A percentile compares a stretch with the other conserved stretches of the same genome.
Conservation (phyloP, 2,113 vertebrate species). For the Eulemur rufifrons region DNA sequence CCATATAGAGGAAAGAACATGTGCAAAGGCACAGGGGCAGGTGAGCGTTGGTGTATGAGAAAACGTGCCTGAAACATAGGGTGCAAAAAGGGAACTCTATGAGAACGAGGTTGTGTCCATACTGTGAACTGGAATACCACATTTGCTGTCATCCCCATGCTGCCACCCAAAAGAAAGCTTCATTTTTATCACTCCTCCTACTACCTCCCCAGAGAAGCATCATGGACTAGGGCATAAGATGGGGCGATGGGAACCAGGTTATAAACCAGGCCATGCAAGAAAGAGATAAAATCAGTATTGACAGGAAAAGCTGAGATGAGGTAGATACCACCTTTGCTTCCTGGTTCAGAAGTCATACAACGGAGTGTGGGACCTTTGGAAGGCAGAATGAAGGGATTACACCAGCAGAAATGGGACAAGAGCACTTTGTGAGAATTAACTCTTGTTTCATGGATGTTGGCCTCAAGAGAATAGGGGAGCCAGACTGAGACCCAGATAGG, state of each 20-base stretch:
- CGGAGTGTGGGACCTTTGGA: background rate
- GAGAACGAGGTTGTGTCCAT: background rate
- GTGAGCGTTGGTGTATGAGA: background rate
- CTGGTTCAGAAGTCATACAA: background rate
- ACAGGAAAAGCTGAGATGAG: background rate
- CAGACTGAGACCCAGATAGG: background rate
- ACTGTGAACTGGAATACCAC: background rate
- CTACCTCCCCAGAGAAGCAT: background rate
- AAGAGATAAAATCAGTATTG: background rate
- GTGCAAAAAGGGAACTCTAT: background rate
- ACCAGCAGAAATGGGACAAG: slow-evolving; percentile 31
- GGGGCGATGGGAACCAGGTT: background rate
- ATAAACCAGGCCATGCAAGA: background rate
- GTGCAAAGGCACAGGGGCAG: background rate
- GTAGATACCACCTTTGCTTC: background rate
- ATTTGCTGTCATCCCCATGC: background rate
- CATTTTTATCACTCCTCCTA: background rate
- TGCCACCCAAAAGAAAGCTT: background rate
- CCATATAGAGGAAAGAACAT: background rate
- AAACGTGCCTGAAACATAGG: background rate
- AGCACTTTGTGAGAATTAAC: background rate
- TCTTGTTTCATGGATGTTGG: background rate
- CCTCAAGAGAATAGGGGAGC: background rate
- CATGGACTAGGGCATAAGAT: background rate
- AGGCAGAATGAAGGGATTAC: slow-evolving; percentile 15